Evolutionary conservation across 2,113 vertebrate species (phyloP).

Genomic region (Bujurquina vittata): DNA sequence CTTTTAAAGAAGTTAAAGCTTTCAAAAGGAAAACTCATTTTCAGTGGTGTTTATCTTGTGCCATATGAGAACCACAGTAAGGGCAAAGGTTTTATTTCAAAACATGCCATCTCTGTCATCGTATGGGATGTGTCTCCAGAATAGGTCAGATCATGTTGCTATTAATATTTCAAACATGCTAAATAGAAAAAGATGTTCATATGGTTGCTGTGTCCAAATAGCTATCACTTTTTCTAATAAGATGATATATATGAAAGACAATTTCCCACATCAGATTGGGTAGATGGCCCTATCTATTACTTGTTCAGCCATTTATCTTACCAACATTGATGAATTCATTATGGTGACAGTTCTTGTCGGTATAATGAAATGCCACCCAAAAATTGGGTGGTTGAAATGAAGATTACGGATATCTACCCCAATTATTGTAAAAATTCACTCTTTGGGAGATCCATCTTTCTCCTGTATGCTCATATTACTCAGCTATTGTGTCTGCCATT

Average conservation of each 20-base stretch:
- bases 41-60: slow-evolving; percentile 41
- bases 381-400: slow-evolving; percentile 81
- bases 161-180: slow-evolving; percentile 89
- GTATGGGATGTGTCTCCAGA: slow-evolving; percentile 46
- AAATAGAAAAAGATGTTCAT: slow-evolving; percentile 88
- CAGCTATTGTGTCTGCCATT: slow-evolving; percentile 42
- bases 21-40: slow-evolving; percentile 34
- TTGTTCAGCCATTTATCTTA: slow-evolving; percentile 89
- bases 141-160: slow-evolving; percentile 86
- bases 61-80: slow-evolving; percentile 32
- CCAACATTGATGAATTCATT: slow-evolving; percentile 90
- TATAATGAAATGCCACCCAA: slow-evolving; percentile 88
- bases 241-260: slow-evolving; percentile 85
- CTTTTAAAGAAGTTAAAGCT: background rate
- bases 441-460: slow-evolving; percentile 75
- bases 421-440: slow-evolving; percentile 83
- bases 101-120: slow-evolving; percentile 53
- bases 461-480: slow-evolving; percentile 57
- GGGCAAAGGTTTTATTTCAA: slow-evolving; percentile 57
- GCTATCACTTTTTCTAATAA: slow-evolving; percentile 85
- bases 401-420: slow-evolving; percentile 80
- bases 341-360: slow-evolving; percentile 83
- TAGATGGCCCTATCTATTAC: slow-evolving; percentile 85
- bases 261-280: slow-evolving; percentile 83
- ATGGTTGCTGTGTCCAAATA: slow-evolving; percentile 74